phyloP scores from a whole-genome alignment of 2,113 vertebrate species.

The Acrocephalus arundinaceus region DNA sequence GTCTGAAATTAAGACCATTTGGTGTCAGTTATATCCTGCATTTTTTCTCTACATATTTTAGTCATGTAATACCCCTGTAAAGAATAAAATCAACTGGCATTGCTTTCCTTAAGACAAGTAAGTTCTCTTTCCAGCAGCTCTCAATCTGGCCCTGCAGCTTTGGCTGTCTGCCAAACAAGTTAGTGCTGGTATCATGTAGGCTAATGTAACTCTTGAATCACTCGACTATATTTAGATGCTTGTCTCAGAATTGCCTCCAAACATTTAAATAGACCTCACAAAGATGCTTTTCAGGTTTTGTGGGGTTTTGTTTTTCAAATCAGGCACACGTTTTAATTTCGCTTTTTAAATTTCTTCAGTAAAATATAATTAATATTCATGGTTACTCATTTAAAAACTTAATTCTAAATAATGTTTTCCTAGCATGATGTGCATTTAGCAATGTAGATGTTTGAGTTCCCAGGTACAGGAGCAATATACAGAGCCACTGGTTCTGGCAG shows the following conservation, averaged over 20 bases:
- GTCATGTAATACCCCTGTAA: neutral
- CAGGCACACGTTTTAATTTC: neutral
- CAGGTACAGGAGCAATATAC: neutral
- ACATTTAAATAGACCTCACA: slow-evolving; percentile 32
- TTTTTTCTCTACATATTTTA: neutral
- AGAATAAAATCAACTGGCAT: neutral
- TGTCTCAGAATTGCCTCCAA: slow-evolving; percentile 41
- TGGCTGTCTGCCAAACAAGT: slow-evolving; percentile 19
- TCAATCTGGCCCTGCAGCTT: neutral
- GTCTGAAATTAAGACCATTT: neutral
- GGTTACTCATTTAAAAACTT: neutral
- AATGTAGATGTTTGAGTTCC: neutral
- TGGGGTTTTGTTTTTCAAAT: slow-evolving; percentile 2
- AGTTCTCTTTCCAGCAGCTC: neutral
- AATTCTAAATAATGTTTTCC: neutral
- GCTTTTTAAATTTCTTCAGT: neutral
- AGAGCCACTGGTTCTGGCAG: neutral
- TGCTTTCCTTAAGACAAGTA: slow-evolving; percentile 1
- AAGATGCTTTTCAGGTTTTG: slow-evolving; percentile 40
- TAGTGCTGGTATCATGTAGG: slow-evolving; percentile 36
- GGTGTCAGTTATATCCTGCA: neutral
- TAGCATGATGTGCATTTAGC: fast-evolving
- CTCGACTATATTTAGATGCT: slow-evolving; percentile 50
- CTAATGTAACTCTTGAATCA: slow-evolving; percentile 57
- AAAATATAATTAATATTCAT: neutral